Evolutionary conservation across 1,140 invertebrate species (phyloP).

Genomic region (Lamellibrachia luymesi): DNA sequence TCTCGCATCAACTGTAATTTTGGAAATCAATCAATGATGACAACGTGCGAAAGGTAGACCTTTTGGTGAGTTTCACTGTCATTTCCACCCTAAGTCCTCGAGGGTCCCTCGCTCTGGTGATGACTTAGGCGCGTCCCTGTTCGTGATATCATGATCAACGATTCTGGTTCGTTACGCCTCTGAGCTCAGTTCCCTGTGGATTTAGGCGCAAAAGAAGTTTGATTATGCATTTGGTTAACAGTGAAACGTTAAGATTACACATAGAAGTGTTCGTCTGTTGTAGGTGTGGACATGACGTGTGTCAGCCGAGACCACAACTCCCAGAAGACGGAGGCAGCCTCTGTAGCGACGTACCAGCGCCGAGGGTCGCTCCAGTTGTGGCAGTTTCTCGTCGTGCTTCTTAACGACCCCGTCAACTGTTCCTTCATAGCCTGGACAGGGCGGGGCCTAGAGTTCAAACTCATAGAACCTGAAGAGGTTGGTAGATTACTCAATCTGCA

Average conservation of each 20-base stretch:
- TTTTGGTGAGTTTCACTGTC: no score
- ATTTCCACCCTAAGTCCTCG: neutral
- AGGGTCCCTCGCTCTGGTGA: neutral
- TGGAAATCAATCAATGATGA: no score
- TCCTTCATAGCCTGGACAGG: constrained; percentile 95
- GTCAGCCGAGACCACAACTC: neutral
- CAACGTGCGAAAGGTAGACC: no score
- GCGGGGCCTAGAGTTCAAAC: constrained; percentile 88
- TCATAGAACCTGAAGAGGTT: constrained; percentile 92
- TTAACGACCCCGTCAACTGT: constrained; percentile 81
- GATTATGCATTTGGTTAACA: no score
- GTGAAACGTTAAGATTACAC: neutral
- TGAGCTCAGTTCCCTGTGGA: no score
- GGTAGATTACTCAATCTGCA: neutral
- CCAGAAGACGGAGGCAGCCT: neutral
- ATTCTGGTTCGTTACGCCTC: no score
- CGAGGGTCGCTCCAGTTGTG: constrained; percentile 86
- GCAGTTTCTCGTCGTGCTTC: constrained; percentile 88
- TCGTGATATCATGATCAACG: no score
- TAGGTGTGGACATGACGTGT: constrained; percentile 8
- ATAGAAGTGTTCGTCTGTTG: neutral
- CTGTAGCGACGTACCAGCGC: constrained; percentile 54
- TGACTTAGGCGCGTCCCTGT: no score
- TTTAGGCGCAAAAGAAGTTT: no score
- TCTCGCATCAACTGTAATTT: no score